These are phyloP conservation scores for Agrochola lychnidis DNA, from an alignment of 2,888 invertebrate genomes.

Conservation along the genomic window DNA sequence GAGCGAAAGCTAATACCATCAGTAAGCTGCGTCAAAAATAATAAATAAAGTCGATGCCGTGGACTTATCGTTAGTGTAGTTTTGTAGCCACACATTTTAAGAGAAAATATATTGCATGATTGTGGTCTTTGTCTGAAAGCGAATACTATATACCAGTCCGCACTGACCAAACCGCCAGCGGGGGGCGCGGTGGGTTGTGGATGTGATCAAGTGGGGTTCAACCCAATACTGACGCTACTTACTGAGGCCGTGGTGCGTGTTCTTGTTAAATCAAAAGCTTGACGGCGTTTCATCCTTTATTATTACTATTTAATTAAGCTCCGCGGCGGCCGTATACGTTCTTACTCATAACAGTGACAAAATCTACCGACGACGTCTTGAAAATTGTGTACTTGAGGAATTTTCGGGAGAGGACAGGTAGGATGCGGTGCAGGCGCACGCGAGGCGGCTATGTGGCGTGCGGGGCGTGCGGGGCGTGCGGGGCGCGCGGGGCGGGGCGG, in stretches of 20 bases:
- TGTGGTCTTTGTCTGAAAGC: neutral
- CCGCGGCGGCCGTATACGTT: constrained; percentile 36
- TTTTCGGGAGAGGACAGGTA: constrained; percentile 53
- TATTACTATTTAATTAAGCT: constrained; percentile 45
- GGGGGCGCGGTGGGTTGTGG: constrained; percentile 19
- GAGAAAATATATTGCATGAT: neutral
- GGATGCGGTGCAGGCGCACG: constrained; percentile 12
- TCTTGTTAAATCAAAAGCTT: constrained; percentile 57
- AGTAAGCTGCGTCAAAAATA: constrained; percentile 42
- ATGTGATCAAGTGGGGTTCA: constrained; percentile 44
- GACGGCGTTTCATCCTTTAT: constrained; percentile 51
- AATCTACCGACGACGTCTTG: constrained; percentile 57
- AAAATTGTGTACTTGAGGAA: constrained; percentile 60
- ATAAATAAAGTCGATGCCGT: neutral
- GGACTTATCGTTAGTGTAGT: neutral
- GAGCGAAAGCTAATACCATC: constrained; percentile 10
- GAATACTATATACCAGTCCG: neutral
- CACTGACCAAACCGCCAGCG: neutral
- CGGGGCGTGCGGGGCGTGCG: constrained; percentile 36
- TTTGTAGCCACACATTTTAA: neutral
- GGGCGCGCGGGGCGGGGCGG: constrained; percentile 30
- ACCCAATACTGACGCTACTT: constrained; percentile 54
- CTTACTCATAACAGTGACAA: constrained; percentile 39
- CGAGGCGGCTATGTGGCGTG: constrained; percentile 28
- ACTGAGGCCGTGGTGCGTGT: constrained; percentile 42